Evolutionary conservation across 2,797 vertebrate genomes (phyloP), one percentile per base, ranked within the genome.

Genomic region (Tarsius wallacei): DNA sequence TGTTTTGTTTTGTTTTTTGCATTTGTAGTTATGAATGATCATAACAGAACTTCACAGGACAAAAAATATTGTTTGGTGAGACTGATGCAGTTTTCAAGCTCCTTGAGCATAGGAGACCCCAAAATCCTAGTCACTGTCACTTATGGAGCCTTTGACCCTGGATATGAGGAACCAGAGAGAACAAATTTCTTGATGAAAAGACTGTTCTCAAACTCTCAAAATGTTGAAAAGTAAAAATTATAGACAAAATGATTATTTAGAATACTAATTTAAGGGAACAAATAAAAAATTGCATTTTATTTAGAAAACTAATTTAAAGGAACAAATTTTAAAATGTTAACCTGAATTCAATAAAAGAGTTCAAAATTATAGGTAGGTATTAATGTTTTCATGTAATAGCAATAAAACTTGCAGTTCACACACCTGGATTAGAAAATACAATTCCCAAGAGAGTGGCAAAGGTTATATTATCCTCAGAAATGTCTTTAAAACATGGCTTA

Each of bases 331-430:
- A 42, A 42, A 42, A 42, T 42, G 42, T 70, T 36, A 70, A 70
- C n/a, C 19, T 36, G n/a, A 87, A 92, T 97, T 94, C 57, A 64
- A 22, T 49, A 94, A 86, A 97, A 74, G 31, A 22, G n/a, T 31
- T 80, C 59, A 93, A 86, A 93, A 74, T 21, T 64, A 33, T 26
- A 81, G 57, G 55, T 66, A 87, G n/a, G 8, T 94, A 95, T 94
- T 80, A 55, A 93, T 59, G 11, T 24, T 66, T 57, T 92, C 61
- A 16, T 55, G 28, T 88, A 53, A 74, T 74, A 42, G 22, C 51
- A 36, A 86, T 83, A 70, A 84, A 57, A 73, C 13, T 68, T 93
- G 22, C 3, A 92, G 36, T 59, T 71, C 57, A 90, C 63, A 53
- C 26, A 26, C 24, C 33, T 78, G 19, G 73, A 12, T 90, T 82